These are phyloP conservation scores for Bhutanitis thaidina DNA, from an alignment of 2,888 invertebrate genomes.

Conservation along the genomic window DNA sequence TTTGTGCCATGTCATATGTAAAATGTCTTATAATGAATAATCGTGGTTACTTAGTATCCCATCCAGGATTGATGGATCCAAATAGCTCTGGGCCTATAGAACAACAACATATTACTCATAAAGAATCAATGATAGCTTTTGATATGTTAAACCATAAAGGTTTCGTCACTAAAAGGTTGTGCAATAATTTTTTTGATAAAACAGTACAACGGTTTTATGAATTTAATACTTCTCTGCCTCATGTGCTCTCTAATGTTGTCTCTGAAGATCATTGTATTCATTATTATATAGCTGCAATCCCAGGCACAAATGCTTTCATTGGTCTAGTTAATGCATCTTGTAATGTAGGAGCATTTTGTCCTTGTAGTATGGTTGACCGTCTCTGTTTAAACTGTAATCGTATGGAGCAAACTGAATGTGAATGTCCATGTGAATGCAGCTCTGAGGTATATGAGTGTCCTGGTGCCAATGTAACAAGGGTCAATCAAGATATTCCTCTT, in stretches of 20 bases:
- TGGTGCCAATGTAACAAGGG: slow-evolving; percentile 46
- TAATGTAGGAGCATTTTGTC: slow-evolving; percentile 91
- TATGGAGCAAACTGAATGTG: slow-evolving; percentile 96
- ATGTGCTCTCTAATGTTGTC: slow-evolving; percentile 89
- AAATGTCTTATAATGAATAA: slow-evolving; percentile 95
- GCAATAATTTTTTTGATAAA: slow-evolving; percentile 91
- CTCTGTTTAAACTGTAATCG: slow-evolving; percentile 94
- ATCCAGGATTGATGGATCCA: slow-evolving; percentile 88
- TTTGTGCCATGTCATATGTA: slow-evolving; percentile 83
- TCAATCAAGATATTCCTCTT: slow-evolving; percentile 55
- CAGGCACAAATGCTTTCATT: slow-evolving; percentile 93
- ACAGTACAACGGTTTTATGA: slow-evolving; percentile 91
- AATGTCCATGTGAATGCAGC: slow-evolving; percentile 96
- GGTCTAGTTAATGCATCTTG: slow-evolving; percentile 94
- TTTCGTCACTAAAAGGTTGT: slow-evolving; percentile 90
- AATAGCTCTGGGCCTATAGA: slow-evolving; percentile 86
- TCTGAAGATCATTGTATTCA: slow-evolving; percentile 93
- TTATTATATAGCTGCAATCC: slow-evolving; percentile 89
- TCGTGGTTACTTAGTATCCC: slow-evolving; percentile 92
- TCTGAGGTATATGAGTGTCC: slow-evolving; percentile 68
- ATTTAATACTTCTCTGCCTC: slow-evolving; percentile 89
- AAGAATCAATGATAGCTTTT: slow-evolving; percentile 93
- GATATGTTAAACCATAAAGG: slow-evolving; percentile 92
- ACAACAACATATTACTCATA: slow-evolving; percentile 92
- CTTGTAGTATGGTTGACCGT: slow-evolving; percentile 93